Conservation (phyloP, 2,113 vertebrate genomes). For the Misgurnus anguillicaudatus region DNA sequence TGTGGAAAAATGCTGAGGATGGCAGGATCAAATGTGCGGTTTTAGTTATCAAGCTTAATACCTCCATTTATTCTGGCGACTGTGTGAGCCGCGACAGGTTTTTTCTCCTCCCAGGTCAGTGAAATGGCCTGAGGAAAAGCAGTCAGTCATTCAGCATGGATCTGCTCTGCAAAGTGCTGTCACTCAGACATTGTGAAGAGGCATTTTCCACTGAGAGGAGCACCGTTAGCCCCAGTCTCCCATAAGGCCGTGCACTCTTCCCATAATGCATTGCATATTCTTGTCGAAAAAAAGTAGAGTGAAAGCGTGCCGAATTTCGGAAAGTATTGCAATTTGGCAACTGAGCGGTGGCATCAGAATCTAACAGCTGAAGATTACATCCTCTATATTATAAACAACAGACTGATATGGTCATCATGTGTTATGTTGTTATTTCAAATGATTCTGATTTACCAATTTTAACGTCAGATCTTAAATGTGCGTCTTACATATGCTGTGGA, state of each 20-base stretch:
- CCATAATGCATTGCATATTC: constrained; percentile 23
- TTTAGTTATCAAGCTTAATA: constrained; percentile 58
- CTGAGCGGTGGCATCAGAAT: constrained; percentile 25
- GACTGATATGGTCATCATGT: constrained; percentile 25
- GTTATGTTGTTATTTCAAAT: neutral
- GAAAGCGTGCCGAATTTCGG: constrained; percentile 35
- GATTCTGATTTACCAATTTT: constrained; percentile 28
- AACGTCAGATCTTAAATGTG: constrained; percentile 25
- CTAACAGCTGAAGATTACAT: neutral
- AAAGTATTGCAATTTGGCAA: constrained; percentile 31
- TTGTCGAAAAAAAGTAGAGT: constrained; percentile 19
- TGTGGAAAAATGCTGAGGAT: constrained; percentile 66
- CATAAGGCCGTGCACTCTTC: constrained; percentile 19
- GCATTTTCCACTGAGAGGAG: constrained; percentile 3
- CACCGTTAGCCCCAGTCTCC: constrained; percentile 18
- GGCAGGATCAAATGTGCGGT: constrained; percentile 55
- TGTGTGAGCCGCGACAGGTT: constrained; percentile 41
- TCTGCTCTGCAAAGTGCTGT: constrained; percentile 23
- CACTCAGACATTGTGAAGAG: constrained; percentile 18
- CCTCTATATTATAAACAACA: constrained; percentile 27
- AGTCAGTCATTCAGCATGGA: constrained; percentile 18
- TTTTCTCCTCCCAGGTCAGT: constrained; percentile 48
- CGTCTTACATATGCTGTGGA: constrained; percentile 26
- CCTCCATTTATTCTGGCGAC: constrained; percentile 52
- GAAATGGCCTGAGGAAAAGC: constrained; percentile 46